Conservation (phyloP, 1,140 invertebrate species). For the Himalopsyche phryganea region DNA sequence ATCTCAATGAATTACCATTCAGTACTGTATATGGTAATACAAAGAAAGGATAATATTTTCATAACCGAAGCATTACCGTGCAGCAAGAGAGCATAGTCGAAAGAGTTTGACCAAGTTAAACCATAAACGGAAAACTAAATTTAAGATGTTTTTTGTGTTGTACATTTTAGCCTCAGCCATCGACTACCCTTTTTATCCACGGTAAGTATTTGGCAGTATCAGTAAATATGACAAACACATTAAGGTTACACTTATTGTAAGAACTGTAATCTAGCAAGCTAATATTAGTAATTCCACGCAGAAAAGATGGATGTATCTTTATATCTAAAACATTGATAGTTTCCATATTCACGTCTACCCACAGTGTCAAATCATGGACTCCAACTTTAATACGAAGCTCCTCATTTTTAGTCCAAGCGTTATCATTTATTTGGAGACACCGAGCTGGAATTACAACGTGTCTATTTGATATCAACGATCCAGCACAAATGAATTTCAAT, state of each 20-base stretch:
- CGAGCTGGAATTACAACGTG: slow-evolving; percentile 45
- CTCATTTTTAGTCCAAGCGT: slow-evolving; percentile 35
- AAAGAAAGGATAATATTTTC: no score
- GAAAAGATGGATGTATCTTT: slow-evolving; percentile 35
- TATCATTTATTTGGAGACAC: slow-evolving; percentile 46
- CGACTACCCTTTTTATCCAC: slow-evolving; percentile 41
- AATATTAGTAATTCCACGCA: slow-evolving; percentile 51
- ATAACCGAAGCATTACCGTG: no score
- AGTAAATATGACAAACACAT: slow-evolving; percentile 51
- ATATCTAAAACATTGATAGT: slow-evolving; percentile 40
- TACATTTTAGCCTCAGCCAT: no score
- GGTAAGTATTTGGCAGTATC: slow-evolving; percentile 47
- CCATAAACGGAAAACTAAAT: no score
- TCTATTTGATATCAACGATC: slow-evolving; percentile 53
- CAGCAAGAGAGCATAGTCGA: no score
- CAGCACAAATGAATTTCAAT: slow-evolving; percentile 57
- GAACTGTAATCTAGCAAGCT: slow-evolving; percentile 40
- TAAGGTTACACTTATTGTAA: slow-evolving; percentile 45
- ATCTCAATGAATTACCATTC: no score
- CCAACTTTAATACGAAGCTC: slow-evolving; percentile 47
- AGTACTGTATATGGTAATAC: no score
- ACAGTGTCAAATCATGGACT: slow-evolving; percentile 48
- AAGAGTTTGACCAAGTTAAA: no score
- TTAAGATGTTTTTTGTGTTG: no score
- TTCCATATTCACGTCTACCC: slow-evolving; percentile 43